Evolutionary conservation across 2,113 vertebrate genomes (phyloP).

Genomic region (Macaca mulatta): DNA sequence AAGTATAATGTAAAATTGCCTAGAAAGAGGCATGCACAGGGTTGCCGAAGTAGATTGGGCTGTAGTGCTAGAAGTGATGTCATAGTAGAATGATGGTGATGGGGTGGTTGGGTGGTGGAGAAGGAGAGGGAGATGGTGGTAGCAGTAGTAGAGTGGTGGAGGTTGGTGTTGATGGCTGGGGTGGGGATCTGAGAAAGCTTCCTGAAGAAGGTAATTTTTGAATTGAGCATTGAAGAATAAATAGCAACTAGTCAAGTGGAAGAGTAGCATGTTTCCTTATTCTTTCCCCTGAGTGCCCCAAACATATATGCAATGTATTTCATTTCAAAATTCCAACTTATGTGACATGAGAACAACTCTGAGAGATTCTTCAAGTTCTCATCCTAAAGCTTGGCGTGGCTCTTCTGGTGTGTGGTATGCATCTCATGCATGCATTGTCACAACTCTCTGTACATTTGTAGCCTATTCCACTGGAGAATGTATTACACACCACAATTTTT

Average conservation of each 20-base stretch:
- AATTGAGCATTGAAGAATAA: background rate
- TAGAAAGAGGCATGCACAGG: accelerated
- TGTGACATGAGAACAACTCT: background rate
- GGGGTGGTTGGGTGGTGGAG: background rate
- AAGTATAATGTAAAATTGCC: background rate
- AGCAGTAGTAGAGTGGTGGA: background rate
- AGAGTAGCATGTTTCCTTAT: background rate
- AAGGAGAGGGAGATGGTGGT: background rate
- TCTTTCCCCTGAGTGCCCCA: background rate
- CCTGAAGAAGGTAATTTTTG: background rate
- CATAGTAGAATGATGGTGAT: background rate
- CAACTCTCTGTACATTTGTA: background rate
- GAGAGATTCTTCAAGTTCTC: background rate
- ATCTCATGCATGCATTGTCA: background rate
- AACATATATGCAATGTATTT: background rate
- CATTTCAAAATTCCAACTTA: background rate
- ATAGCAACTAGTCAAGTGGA: background rate
- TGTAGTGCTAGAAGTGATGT: background rate
- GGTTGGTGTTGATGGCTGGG: background rate
- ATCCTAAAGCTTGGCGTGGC: background rate
- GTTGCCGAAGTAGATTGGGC: background rate
- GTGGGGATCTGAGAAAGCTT: background rate
- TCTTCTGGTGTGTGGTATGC: background rate
- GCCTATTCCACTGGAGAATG: background rate
- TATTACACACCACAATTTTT: slow-evolving; percentile 4